A percentile compares a stretch with the other conserved stretches of the same genome.
Evolutionary conservation across 2,797 vertebrate genomes (phyloP).

Genomic region (Tangara arthus): DNA sequence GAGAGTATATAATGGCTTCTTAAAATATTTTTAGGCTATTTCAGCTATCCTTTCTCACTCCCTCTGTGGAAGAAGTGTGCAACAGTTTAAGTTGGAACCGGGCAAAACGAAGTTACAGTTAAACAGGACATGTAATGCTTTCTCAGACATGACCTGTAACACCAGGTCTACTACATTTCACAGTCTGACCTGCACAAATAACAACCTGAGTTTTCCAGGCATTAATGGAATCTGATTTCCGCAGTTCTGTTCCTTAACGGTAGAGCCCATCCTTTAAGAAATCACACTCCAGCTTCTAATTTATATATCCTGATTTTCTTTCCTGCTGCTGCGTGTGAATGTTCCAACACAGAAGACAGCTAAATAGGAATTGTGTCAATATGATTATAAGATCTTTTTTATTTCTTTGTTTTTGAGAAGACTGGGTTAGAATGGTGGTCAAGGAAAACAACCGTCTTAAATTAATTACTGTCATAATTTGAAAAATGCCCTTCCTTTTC

Average conservation of each 20-base stretch:
- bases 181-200: not conserved
- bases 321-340: not conserved
- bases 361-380: conserved; percentile 43
- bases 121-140: not conserved
- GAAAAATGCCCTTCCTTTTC: conserved; percentile 40
- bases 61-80: not conserved
- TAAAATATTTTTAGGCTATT: not conserved
- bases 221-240: not conserved
- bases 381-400: not conserved
- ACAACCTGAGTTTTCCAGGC: not conserved
- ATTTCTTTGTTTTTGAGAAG: conserved; percentile 27
- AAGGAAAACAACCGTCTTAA: conserved; percentile 38
- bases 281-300: not conserved
- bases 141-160: not conserved
- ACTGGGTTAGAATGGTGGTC: conserved; percentile 13
- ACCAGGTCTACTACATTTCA: not conserved
- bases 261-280: not conserved
- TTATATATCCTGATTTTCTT: conserved; percentile 38
- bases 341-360: not conserved
- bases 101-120: not conserved
- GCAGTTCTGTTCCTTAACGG: not conserved
- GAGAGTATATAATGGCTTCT: not conserved
- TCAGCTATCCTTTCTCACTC: not conserved
- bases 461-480: conserved; percentile 53
- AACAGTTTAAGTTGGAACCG: not conserved